phyloP scores from a whole-genome alignment of 1,140 invertebrate genomes.

The Acyrthosiphon pisum region DNA sequence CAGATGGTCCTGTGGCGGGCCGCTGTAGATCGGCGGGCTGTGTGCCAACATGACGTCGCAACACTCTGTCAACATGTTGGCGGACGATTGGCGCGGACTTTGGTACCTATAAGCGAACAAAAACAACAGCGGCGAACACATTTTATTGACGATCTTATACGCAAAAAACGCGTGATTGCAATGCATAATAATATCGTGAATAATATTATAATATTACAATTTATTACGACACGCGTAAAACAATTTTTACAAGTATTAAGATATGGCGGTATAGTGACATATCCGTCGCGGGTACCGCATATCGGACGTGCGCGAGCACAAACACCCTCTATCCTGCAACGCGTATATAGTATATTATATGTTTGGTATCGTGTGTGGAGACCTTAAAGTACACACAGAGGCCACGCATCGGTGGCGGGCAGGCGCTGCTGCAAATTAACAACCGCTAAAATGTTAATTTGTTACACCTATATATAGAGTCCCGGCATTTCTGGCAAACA shows the following conservation, averaged over 20 bases:
- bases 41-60: slow-evolving; percentile 70
- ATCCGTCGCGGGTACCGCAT: not conserved
- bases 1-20: slow-evolving; percentile 65
- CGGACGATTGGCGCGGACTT: not conserved
- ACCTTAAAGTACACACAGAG: not conserved
- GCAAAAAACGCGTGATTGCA: not conserved
- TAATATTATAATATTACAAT: not conserved
- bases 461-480: not conserved
- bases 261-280: not conserved
- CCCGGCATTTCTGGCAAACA: not conserved
- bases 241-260: not conserved
- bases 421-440: not conserved
- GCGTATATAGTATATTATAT: not conserved
- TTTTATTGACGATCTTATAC: not conserved
- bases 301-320: not conserved
- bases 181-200: not conserved
- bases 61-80: slow-evolving; percentile 58
- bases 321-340: not conserved
- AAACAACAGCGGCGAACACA: slow-evolving; percentile 19
- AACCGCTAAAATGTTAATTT: not conserved
- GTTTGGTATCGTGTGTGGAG: not conserved
- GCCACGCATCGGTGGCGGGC: not conserved
- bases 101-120: slow-evolving; percentile 32
- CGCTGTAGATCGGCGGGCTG: slow-evolving; percentile 72
- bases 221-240: not conserved